phyloP scores from a whole-genome alignment of 2,113 vertebrate genomes.

The Gymnogyps californianus region DNA sequence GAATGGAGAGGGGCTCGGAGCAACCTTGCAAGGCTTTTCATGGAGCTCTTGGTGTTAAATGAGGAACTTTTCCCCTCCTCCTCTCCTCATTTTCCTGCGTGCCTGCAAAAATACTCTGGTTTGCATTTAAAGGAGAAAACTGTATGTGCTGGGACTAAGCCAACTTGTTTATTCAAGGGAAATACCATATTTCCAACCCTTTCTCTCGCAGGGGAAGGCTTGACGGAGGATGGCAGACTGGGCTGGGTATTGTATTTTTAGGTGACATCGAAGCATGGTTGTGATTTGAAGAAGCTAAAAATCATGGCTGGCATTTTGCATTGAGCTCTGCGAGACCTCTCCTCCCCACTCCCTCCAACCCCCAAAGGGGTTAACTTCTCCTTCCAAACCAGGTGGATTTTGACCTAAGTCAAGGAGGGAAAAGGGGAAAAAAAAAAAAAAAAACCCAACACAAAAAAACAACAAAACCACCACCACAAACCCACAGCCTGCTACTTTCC shows the following conservation, averaged over 20 bases:
- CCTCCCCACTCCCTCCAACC: background rate
- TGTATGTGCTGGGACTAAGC: constrained; percentile 19
- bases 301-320: constrained; percentile 34
- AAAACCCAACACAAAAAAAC: background rate
- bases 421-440: background rate
- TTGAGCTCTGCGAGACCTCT: background rate
- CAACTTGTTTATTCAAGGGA: constrained; percentile 51
- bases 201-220: background rate
- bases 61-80: constrained; percentile 49
- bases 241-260: constrained; percentile 45
- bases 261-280: constrained; percentile 18
- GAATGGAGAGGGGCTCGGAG: background rate
- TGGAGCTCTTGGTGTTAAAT: constrained; percentile 51
- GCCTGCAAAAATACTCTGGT: constrained; percentile 42
- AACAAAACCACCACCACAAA: background rate
- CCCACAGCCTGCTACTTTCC: background rate
- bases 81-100: constrained; percentile 38
- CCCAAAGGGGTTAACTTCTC: background rate
- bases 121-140: constrained; percentile 54
- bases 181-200: constrained; percentile 19
- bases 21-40: constrained; percentile 28
- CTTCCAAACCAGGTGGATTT: background rate
- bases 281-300: background rate
- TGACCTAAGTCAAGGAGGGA: background rate
- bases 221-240: constrained; percentile 41